phyloP scores from a whole-genome alignment of 2,797 vertebrate species.

The Lates japonicus region DNA sequence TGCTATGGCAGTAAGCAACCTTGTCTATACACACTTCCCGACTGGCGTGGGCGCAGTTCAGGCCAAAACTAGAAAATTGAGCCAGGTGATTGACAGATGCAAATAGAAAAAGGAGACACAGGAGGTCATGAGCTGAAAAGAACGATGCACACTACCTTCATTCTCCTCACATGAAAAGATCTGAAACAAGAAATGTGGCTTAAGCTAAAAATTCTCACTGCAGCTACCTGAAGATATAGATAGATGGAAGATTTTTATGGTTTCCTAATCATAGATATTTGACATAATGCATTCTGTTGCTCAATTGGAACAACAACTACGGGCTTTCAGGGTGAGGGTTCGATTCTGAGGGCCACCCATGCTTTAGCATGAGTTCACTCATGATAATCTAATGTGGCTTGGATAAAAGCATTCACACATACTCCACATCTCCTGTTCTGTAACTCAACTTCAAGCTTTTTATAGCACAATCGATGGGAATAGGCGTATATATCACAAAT shows the following conservation, averaged over 20 bases:
- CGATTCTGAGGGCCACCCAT: constrained; percentile 49
- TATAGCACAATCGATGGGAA: constrained; percentile 64
- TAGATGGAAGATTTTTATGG: neutral
- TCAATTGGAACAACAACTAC: constrained; percentile 57
- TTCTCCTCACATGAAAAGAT: constrained; percentile 25
- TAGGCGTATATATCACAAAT: constrained; percentile 62
- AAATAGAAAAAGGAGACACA: constrained; percentile 1
- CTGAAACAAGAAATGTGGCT: constrained; percentile 18
- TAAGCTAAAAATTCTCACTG: neutral
- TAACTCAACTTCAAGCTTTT: constrained; percentile 60
- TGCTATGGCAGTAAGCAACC: neutral
- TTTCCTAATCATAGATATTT: constrained; percentile 24
- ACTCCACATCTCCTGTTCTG: constrained; percentile 36
- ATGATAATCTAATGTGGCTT: constrained; percentile 66
- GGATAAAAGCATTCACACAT: constrained; percentile 60
- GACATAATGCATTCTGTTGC: constrained; percentile 45
- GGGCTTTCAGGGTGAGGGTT: constrained; percentile 69
- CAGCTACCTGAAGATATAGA: constrained; percentile 44
- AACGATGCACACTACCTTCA: constrained; percentile 53
- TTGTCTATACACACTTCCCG: neutral
- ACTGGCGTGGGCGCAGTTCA: neutral
- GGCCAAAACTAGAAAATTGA: constrained; percentile 15
- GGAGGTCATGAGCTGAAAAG: constrained; percentile 50
- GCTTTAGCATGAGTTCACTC: constrained; percentile 43
- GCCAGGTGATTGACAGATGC: constrained; percentile 30